These are phyloP conservation scores for Ciconia maguari DNA, from an alignment of 2,113 vertebrate species.

Conservation along the genomic window DNA sequence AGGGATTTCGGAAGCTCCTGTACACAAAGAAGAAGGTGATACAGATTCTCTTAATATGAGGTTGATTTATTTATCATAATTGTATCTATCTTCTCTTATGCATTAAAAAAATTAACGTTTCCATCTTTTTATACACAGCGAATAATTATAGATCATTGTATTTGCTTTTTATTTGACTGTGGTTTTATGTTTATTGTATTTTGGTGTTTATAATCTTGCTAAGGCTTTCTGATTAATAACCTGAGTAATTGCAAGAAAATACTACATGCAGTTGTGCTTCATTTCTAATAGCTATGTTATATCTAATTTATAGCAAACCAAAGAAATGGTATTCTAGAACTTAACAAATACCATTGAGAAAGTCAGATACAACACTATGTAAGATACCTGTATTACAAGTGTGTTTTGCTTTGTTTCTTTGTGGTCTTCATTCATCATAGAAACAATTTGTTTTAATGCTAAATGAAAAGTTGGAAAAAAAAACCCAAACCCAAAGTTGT, in stretches of 20 bases:
- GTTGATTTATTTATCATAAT: neutral
- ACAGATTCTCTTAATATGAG: neutral
- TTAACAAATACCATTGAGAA: neutral
- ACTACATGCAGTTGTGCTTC: neutral
- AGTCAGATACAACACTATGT: neutral
- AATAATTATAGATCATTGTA: neutral
- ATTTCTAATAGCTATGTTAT: neutral
- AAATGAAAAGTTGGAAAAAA: neutral
- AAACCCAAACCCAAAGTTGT: neutral
- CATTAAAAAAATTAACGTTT: neutral
- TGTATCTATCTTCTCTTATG: neutral
- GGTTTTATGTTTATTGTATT: neutral
- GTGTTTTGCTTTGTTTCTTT: neutral
- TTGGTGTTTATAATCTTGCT: neutral
- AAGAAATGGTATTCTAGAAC: neutral
- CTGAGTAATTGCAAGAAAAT: neutral
- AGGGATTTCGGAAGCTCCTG: neutral
- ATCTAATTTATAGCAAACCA: neutral
- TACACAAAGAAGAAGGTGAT: neutral
- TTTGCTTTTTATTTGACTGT: neutral
- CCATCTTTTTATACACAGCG: neutral
- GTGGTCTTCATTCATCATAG: neutral
- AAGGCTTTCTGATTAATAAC: neutral
- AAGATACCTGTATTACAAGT: neutral
- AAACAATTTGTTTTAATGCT: neutral